phyloP scores from a whole-genome alignment of 2,113 vertebrate genomes.

The Tretioscincus oriximinensis region DNA sequence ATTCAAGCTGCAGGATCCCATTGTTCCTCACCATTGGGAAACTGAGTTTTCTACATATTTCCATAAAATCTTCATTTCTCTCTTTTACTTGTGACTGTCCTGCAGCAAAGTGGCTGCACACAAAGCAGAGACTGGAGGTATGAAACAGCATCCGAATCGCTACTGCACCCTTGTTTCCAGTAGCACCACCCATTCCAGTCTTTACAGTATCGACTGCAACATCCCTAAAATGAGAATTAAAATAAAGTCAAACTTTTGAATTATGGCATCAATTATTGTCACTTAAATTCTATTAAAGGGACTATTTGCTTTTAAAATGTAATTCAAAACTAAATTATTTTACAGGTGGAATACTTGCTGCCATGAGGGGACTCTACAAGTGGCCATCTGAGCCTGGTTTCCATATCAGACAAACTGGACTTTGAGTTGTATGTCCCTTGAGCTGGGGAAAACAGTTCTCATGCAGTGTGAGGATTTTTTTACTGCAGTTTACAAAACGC shows the following conservation, averaged over 20 bases:
- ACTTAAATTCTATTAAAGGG: background rate
- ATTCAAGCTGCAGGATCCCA: background rate
- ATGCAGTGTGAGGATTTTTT: too few relatives aligned
- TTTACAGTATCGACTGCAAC: constrained; percentile 97
- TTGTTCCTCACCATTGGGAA: constrained; percentile 90
- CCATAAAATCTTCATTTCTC: constrained; percentile 93
- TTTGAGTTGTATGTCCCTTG: too few relatives aligned
- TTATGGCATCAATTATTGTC: background rate
- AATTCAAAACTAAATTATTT: background rate
- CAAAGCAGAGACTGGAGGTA: constrained; percentile 96
- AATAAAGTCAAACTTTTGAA: constrained; percentile 8
- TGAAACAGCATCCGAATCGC: constrained; percentile 96
- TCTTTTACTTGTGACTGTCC: constrained; percentile 98
- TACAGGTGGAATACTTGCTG: background rate
- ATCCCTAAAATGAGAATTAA: constrained; percentile 76
- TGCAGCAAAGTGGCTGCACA: constrained; percentile 97
- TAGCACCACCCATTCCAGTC: constrained; percentile 98
- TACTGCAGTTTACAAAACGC: too few relatives aligned
- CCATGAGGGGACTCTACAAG: background rate
- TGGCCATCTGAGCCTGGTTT: too few relatives aligned
- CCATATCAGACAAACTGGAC: too few relatives aligned
- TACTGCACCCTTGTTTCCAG: constrained; percentile 96
- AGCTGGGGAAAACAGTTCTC: too few relatives aligned
- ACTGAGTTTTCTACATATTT: constrained; percentile 90
- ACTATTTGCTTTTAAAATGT: background rate